Percentiles rank a stretch among this genome's conserved stretches.
Conservation (phyloP, 2,113 vertebrate genomes). For the Thunnus thynnus region DNA sequence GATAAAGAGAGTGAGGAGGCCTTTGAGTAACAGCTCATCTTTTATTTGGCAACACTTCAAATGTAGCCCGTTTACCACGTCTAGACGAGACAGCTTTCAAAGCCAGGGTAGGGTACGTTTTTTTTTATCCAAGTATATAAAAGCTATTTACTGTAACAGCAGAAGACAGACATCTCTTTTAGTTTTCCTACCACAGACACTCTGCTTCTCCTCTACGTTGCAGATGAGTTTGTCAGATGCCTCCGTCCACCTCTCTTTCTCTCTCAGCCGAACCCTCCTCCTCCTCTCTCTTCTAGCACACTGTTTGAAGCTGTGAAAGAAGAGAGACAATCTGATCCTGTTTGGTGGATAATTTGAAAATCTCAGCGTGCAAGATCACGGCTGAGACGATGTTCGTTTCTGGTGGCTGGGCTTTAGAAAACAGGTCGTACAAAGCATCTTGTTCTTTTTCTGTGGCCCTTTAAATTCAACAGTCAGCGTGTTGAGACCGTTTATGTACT, state of each 20-base stretch:
- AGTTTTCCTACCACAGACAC: conserved; percentile 77
- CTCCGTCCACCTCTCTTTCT: conserved; percentile 67
- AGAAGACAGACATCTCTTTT: conserved; percentile 78
- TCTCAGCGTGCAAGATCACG: conserved; percentile 54
- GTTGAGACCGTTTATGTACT: conserved; percentile 56
- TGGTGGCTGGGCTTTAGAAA: conserved; percentile 48
- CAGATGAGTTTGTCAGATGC: conserved; percentile 80
- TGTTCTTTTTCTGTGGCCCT: conserved; percentile 42
- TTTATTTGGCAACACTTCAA: conserved; percentile 80
- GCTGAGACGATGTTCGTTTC: conserved; percentile 42
- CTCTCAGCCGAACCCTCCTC: conserved; percentile 41
- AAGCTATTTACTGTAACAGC: conserved; percentile 78
- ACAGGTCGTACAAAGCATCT: conserved; percentile 56
- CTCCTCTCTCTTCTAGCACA: conserved; percentile 39
- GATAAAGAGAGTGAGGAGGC: conserved; percentile 67
- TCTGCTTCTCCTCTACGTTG: conserved; percentile 60
- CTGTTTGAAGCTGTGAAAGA: conserved; percentile 68
- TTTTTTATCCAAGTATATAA: conserved; percentile 69
- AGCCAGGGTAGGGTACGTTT: conserved; percentile 48
- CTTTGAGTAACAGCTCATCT: conserved; percentile 77
- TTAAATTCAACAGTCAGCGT: conserved; percentile 52
- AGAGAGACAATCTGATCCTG: conserved; percentile 62
- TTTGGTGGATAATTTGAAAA: conserved; percentile 78
- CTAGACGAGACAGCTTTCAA: conserved; percentile 78
- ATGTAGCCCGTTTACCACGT: conserved; percentile 75